These are phyloP conservation scores for Drosophila ohnishii DNA, from an alignment of 1,140 invertebrate genomes.

Conservation along the genomic window DNA sequence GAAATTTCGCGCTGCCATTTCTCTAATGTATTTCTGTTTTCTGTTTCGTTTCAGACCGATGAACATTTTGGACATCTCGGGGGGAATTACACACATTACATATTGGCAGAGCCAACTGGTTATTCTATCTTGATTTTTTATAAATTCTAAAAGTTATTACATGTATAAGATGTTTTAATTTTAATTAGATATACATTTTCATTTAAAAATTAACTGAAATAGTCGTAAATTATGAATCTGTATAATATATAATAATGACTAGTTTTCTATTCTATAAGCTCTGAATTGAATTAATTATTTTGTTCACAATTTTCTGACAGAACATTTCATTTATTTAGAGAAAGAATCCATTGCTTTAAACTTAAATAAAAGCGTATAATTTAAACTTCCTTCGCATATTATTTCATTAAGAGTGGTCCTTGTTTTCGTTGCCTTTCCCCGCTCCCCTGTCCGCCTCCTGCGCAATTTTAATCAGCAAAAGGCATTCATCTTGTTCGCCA, in stretches of 20 bases:
- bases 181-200: not conserved
- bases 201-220: not conserved
- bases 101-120: not conserved
- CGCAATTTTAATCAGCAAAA: slow-evolving; percentile 80
- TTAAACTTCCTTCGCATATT: slow-evolving; percentile 30
- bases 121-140: not conserved
- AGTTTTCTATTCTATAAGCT: not conserved
- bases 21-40: slow-evolving; percentile 21
- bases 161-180: not conserved
- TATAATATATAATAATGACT: not conserved
- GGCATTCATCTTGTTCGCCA: slow-evolving; percentile 82
- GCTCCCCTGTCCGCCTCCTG: slow-evolving; percentile 15
- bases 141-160: too few species aligned
- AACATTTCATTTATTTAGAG: too few species aligned
- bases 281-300: not conserved
- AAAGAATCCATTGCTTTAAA: not conserved
- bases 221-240: not conserved
- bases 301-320: not conserved
- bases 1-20: not conserved
- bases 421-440: slow-evolving; percentile 16
- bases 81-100: too few species aligned
- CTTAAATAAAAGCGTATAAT: slow-evolving; percentile 26
- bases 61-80: not conserved
- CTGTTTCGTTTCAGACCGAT: slow-evolving; percentile 20
- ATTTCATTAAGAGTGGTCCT: slow-evolving; percentile 52